Conservation (phyloP, 2,113 vertebrate species). For the Eidolon helvum region DNA sequence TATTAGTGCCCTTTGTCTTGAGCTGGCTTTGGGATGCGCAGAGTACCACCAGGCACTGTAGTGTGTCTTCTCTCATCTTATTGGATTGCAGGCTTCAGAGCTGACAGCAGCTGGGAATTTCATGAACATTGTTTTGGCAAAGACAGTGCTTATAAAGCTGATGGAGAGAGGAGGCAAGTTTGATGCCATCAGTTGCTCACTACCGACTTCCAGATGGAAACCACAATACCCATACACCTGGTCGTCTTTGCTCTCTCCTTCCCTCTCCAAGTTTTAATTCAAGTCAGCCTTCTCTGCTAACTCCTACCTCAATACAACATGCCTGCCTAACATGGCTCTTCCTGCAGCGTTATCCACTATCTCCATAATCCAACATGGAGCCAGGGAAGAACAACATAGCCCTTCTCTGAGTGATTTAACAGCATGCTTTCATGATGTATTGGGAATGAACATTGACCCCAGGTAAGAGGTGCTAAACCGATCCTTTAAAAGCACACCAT, state of each 20-base stretch:
- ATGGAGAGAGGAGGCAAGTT: constrained; percentile 71
- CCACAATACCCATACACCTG: neutral
- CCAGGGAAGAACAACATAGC: constrained; percentile 65
- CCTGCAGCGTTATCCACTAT: constrained; percentile 80
- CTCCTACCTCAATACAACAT: constrained; percentile 76
- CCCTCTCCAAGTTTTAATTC: constrained; percentile 64
- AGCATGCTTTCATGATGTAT: constrained; percentile 82
- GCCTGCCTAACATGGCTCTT: constrained; percentile 53
- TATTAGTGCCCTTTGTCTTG: constrained; percentile 3
- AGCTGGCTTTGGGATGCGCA: constrained; percentile 44
- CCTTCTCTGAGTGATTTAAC: constrained; percentile 82
- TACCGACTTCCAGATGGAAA: neutral
- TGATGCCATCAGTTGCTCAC: constrained; percentile 52
- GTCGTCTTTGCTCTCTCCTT: neutral
- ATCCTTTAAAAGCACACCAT: constrained; percentile 81
- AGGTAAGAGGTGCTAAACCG: constrained; percentile 84
- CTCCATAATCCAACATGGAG: constrained; percentile 76
- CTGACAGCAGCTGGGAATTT: constrained; percentile 67
- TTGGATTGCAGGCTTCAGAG: constrained; percentile 62
- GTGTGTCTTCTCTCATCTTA: neutral
- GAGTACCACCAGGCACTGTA: neutral
- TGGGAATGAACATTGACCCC: constrained; percentile 85
- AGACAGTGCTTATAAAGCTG: constrained; percentile 68
- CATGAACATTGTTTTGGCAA: constrained; percentile 76
- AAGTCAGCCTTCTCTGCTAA: constrained; percentile 64